A percentile compares a stretch with the other conserved stretches of the same genome.
These are phyloP conservation scores for Timandra comae DNA, from an alignment of 2,888 invertebrate genomes.

Conservation along the genomic window DNA sequence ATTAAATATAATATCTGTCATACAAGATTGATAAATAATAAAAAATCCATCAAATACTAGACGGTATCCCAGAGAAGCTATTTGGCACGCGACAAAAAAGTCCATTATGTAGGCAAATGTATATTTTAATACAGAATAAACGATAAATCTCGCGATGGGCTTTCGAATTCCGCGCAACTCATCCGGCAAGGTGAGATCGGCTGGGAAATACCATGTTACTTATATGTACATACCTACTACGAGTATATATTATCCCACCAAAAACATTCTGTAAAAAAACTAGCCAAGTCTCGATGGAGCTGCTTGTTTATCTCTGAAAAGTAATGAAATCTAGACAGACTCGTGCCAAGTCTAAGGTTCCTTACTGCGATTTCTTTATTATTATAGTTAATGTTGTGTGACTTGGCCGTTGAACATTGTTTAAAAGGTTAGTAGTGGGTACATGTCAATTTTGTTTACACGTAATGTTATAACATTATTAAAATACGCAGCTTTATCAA, in stretches of 20 bases:
- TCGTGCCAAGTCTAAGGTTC: no score
- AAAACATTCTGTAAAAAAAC: no score
- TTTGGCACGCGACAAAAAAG: conserved; percentile 71
- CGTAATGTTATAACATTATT: no score
- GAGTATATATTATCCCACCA: no score
- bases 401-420: no score
- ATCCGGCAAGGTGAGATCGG: conserved; percentile 71
- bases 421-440: no score
- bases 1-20: conserved; percentile 28
- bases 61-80: conserved; percentile 44
- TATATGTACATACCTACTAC: conserved; percentile 44
- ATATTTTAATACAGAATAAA: conserved; percentile 74
- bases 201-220: conserved; percentile 70
- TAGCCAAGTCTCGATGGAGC: no score
- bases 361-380: conserved; percentile 4
- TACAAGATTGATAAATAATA: conserved; percentile 55
- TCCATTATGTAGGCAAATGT: conserved; percentile 71
- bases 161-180: conserved; percentile 76
- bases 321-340: no score
- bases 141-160: conserved; percentile 75
- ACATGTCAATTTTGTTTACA: no score
- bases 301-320: no score
- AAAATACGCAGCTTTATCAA: no score
- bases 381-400: no score
- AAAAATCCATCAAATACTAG: conserved; percentile 47